phyloP scores from a whole-genome alignment of 2,888 invertebrate genomes.

The Leistus spinibarbis region DNA sequence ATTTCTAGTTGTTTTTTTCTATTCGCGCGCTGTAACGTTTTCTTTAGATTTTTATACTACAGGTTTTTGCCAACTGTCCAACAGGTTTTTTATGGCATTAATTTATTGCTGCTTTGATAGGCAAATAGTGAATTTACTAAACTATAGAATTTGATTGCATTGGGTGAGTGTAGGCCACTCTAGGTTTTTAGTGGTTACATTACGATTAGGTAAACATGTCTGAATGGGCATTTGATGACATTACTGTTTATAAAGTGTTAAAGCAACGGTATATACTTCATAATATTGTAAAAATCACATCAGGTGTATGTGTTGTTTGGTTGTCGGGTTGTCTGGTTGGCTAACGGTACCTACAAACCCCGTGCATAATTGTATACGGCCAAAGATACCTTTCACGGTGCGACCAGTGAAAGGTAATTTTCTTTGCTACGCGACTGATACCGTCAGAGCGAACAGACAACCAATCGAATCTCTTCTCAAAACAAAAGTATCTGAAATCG shows the following conservation, averaged over 20 bases:
- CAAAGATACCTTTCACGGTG: background rate
- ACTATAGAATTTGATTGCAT: background rate
- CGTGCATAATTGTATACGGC: background rate
- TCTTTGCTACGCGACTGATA: background rate
- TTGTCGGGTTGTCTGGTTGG: background rate
- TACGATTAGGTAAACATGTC: too few species aligned
- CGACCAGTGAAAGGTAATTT: background rate
- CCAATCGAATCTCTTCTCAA: background rate
- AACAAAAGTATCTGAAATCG: too few species aligned
- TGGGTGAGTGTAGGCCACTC: too few species aligned
- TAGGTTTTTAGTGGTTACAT: too few species aligned
- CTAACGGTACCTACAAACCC: background rate
- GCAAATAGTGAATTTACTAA: background rate
- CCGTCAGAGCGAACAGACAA: background rate
- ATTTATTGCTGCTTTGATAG: background rate
- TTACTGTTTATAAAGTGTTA: too few species aligned
- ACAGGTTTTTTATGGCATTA: background rate
- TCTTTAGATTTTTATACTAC: background rate
- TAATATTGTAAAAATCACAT: background rate
- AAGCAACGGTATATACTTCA: too few species aligned
- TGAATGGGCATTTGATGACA: too few species aligned
- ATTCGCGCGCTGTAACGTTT: background rate
- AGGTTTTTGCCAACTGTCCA: background rate
- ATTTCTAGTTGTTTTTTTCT: background rate
- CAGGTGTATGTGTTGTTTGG: background rate